These are phyloP conservation scores for Limnephilus marmoratus DNA, from an alignment of 2,888 invertebrate species.

Conservation along the genomic window DNA sequence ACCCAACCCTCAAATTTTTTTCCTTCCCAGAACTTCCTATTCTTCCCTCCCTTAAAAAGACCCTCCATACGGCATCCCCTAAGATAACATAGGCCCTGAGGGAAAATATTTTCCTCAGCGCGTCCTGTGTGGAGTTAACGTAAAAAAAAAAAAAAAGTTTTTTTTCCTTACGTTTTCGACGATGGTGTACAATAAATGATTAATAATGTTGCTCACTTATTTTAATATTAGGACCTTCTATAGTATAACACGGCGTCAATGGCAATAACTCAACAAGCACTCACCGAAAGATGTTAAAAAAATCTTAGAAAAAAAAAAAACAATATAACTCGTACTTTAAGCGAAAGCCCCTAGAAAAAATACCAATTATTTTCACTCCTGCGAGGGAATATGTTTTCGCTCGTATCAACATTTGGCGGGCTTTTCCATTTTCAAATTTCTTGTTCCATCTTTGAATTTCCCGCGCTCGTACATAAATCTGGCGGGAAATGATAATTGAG, in stretches of 20 bases:
- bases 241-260: background rate
- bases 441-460: conserved; percentile 2
- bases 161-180: background rate
- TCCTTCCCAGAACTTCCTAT: too few relatives aligned
- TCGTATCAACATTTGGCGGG: background rate
- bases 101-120: too few relatives aligned
- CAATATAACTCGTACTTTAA: background rate
- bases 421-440: background rate
- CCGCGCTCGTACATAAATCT: background rate
- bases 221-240: background rate
- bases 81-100: too few relatives aligned
- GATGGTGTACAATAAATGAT: background rate
- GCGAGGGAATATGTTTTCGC: background rate
- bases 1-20: too few relatives aligned
- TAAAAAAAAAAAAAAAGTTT: too few relatives aligned
- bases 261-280: background rate
- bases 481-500: conserved; percentile 19
- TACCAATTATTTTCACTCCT: background rate
- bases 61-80: too few relatives aligned
- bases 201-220: background rate
- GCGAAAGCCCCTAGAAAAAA: background rate
- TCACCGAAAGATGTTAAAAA: background rate
- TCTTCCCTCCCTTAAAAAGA: too few relatives aligned
- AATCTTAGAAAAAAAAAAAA: background rate
- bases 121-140: too few relatives aligned